phyloP scores from a whole-genome alignment of 2,888 invertebrate genomes.

The Endomychus coccineus region DNA sequence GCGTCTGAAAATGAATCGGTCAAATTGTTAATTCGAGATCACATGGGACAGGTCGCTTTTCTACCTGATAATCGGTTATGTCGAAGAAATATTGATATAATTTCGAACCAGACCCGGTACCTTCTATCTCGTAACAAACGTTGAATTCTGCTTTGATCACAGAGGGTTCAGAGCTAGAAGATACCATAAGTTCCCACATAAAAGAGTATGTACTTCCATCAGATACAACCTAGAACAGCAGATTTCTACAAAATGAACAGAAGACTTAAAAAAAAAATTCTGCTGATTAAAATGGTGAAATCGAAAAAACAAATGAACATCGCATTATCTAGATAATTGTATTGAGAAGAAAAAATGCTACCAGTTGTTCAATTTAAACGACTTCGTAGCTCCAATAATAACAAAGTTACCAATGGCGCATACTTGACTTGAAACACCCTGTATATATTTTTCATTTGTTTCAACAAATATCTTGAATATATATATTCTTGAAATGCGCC shows the following conservation, averaged over 20 bases:
- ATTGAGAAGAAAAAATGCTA: too few relatives aligned
- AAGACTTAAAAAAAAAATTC: slow-evolving; percentile 8
- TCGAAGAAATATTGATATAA: slow-evolving; percentile 67
- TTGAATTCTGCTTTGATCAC: slow-evolving; percentile 57
- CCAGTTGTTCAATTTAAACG: too few relatives aligned
- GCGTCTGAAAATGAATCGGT: slow-evolving; percentile 52
- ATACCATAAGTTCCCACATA: slow-evolving; percentile 64
- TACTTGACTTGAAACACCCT: too few relatives aligned
- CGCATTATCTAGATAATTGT: too few relatives aligned
- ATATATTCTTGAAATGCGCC: too few relatives aligned
- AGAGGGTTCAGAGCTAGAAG: slow-evolving; percentile 39
- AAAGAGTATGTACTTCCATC: slow-evolving; percentile 71
- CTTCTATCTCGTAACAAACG: slow-evolving; percentile 50
- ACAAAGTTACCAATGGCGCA: too few relatives aligned
- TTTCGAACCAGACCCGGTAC: slow-evolving; percentile 34
- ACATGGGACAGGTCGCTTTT: slow-evolving; percentile 18
- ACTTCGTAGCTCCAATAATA: too few relatives aligned
- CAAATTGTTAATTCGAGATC: neutral
- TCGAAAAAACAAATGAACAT: too few relatives aligned
- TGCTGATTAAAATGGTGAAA: too few relatives aligned
- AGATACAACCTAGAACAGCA: slow-evolving; percentile 53
- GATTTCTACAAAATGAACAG: slow-evolving; percentile 2
- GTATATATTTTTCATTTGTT: too few relatives aligned
- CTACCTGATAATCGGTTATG: slow-evolving; percentile 70
- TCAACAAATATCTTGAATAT: too few relatives aligned